A percentile compares a stretch with the other conserved stretches of the same genome.
These are phyloP conservation scores for Deilephila porcellus DNA, from an alignment of 2,888 invertebrate species.

Conservation along the genomic window DNA sequence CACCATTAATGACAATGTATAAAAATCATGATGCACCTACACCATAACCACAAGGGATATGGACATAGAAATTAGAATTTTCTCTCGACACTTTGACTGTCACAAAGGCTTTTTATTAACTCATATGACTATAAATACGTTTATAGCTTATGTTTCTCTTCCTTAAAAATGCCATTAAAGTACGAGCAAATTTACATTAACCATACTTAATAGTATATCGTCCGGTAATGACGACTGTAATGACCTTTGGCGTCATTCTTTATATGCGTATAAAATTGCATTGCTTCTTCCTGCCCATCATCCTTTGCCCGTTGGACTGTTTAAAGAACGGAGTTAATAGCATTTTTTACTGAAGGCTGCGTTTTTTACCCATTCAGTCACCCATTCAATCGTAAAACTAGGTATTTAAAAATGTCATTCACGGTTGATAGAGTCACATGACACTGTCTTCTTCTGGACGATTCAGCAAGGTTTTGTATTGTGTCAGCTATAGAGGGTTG, in stretches of 20 bases:
- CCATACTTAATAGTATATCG: not conserved
- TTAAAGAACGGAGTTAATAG: not conserved
- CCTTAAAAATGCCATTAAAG: not conserved
- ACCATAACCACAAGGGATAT: no score
- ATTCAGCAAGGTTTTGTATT: conserved; percentile 17
- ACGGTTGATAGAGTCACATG: conserved; percentile 38
- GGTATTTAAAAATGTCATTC: conserved; percentile 46
- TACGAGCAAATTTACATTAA: not conserved
- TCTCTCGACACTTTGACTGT: not conserved
- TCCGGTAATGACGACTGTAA: conserved; percentile 22
- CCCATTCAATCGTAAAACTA: conserved; percentile 36
- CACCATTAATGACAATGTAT: no score
- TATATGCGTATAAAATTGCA: conserved; percentile 19
- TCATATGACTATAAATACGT: not conserved
- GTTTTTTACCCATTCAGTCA: conserved; percentile 25
- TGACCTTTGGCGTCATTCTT: conserved; percentile 19
- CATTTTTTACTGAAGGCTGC: conserved; percentile 27
- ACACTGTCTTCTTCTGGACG: not conserved
- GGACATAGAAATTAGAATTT: no score
- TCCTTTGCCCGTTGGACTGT: conserved; percentile 23
- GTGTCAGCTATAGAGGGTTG: not conserved
- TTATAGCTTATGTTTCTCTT: not conserved
- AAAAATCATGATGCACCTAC: no score
- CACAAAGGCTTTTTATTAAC: not conserved
- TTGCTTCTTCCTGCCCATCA: not conserved